A percentile compares a stretch with the other conserved stretches of the same genome.
Evolutionary conservation across 2,888 invertebrate genomes (phyloP).

Genomic region (Drosophila sordidula): DNA sequence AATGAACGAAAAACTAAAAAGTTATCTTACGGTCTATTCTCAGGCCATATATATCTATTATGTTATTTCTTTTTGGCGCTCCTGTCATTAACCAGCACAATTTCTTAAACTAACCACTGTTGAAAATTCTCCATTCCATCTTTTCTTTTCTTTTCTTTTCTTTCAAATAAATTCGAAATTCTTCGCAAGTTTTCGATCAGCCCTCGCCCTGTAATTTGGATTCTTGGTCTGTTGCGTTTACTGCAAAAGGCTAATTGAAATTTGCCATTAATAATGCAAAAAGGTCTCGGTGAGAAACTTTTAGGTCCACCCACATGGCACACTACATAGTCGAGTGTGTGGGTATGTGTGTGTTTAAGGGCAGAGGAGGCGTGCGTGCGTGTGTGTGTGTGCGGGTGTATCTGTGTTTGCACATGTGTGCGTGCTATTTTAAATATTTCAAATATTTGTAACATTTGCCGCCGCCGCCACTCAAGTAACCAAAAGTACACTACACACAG

Average conservation of each 20-base stretch:
- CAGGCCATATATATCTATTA: no score
- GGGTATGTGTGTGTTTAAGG: conserved; percentile 7
- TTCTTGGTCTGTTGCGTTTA: conserved; percentile 71
- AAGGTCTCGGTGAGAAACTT: conserved; percentile 78
- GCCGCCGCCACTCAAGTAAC: conserved; percentile 68
- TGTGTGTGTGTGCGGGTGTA: conserved; percentile 8
- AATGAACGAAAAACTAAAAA: no score
- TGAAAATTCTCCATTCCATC: no score
- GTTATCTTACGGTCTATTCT: no score
- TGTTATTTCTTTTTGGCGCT: no score
- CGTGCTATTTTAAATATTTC: conserved; percentile 78
- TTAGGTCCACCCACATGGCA: conserved; percentile 64
- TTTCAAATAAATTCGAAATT: no score
- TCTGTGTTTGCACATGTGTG: conserved; percentile 49
- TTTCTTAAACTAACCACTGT: no score
- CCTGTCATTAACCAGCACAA: no score
- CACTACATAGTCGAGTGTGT: conserved; percentile 28
- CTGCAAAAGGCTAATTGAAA: conserved; percentile 78
- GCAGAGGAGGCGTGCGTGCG: background rate
- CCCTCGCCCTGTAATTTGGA: conserved; percentile 62
- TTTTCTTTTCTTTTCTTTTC: no score
- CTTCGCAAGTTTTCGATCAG: conserved; percentile 21
- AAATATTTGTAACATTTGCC: conserved; percentile 80
- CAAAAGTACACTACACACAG: conserved; percentile 52
- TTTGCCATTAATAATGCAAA: conserved; percentile 80